These are phyloP conservation scores for Caenorhabditis briggsae DNA, from an alignment of 1,140 invertebrate species.

Conservation along the genomic window DNA sequence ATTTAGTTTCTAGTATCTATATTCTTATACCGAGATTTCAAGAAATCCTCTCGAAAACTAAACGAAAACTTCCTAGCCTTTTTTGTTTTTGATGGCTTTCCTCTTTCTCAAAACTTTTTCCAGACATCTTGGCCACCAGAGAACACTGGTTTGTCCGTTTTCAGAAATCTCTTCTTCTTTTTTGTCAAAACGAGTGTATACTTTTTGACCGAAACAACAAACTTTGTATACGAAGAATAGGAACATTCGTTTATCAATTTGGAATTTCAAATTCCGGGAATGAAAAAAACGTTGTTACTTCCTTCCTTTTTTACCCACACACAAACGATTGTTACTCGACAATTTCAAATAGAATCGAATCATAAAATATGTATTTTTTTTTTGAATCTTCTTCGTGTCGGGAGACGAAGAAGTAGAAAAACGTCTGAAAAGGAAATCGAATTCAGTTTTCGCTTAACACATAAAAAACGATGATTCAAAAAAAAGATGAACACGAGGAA, in stretches of 20 bases:
- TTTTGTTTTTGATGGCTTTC: constrained; percentile 34
- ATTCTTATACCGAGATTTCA: constrained; percentile 16
- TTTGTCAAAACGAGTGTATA: not conserved
- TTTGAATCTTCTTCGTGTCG: not conserved
- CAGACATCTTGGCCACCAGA: constrained; percentile 18
- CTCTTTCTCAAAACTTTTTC: not conserved
- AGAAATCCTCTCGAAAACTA: not conserved
- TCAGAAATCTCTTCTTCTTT: not conserved
- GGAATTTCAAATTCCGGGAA: constrained; percentile 14
- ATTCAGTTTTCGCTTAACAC: not conserved
- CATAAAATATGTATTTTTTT: constrained; percentile 42
- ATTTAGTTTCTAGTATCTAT: too few relatives aligned
- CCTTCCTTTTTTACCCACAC: not conserved
- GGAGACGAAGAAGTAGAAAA: not conserved
- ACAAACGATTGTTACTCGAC: not conserved
- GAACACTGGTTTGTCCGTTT: not conserved
- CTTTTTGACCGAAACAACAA: constrained; percentile 13
- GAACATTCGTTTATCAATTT: too few relatives aligned
- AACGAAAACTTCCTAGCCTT: not conserved
- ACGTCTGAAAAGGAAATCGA: constrained; percentile 47
- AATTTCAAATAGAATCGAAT: constrained; percentile 43
- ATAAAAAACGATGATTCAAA: not conserved
- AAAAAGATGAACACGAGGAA: constrained; percentile 5
- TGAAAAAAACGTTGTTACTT: not conserved
- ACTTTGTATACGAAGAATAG: not conserved